These are phyloP conservation scores for Spermophilus dauricus DNA, from an alignment of 2,113 vertebrate species.

Conservation along the genomic window DNA sequence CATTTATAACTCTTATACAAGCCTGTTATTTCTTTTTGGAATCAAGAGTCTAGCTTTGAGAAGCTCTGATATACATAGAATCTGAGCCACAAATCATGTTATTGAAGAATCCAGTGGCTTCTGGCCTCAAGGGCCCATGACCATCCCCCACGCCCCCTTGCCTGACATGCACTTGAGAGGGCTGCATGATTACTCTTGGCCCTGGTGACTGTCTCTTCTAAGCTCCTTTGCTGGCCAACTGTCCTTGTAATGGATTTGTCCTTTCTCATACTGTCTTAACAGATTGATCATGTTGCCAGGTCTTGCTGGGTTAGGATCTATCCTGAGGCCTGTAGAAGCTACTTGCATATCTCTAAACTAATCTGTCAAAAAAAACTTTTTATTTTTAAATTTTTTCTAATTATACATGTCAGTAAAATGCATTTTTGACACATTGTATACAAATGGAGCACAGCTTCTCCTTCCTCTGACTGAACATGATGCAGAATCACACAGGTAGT, in stretches of 20 bases:
- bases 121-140: not conserved
- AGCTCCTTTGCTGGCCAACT: not conserved
- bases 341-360: not conserved
- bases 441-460: too few relatives aligned
- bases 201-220: not conserved
- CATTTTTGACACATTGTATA: too few relatives aligned
- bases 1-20: too few relatives aligned
- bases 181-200: not conserved
- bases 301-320: not conserved
- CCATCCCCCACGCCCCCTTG: not conserved
- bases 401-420: too few relatives aligned
- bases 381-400: too few relatives aligned
- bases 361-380: not conserved
- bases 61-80: not conserved
- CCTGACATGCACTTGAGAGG: not conserved
- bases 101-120: not conserved
- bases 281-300: not conserved
- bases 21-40: conserved; percentile 2
- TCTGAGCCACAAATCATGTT: not conserved
- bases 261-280: not conserved
- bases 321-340: not conserved
- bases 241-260: not conserved
- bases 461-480: too few relatives aligned
- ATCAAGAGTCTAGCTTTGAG: conserved; percentile 11
- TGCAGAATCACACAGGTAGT: not conserved